Conservation (phyloP, 2,888 invertebrate genomes). For the Melinaea menophilus region DNA sequence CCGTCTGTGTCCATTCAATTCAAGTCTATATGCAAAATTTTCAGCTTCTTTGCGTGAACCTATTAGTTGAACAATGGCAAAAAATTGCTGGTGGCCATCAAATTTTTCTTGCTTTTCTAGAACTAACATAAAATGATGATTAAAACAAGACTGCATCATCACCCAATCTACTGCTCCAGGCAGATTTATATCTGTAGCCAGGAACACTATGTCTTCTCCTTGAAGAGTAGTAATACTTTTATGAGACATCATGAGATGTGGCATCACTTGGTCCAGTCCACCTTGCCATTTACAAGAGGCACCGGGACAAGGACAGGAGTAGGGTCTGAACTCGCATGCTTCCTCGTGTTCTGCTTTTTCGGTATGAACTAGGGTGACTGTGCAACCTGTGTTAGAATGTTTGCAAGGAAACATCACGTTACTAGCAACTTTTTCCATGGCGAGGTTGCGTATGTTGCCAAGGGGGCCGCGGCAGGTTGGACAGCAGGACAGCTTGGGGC, state of each 20-base stretch:
- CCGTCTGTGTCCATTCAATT: constrained; percentile 95
- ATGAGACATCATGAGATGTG: constrained; percentile 97
- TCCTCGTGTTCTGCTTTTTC: constrained; percentile 99
- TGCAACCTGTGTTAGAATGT: constrained; percentile 97
- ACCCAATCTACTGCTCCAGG: constrained; percentile 99
- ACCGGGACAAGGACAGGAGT: constrained; percentile 99
- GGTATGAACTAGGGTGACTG: constrained; percentile 93
- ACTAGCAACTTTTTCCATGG: constrained; percentile 99
- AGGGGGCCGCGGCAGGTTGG: constrained; percentile 98
- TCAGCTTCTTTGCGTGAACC: constrained; percentile 99
- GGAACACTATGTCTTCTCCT: constrained; percentile 99
- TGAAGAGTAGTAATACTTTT: constrained; percentile 99
- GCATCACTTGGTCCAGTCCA: constrained; percentile 98
- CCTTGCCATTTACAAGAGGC: constrained; percentile 99
- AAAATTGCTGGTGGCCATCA: constrained; percentile 97
- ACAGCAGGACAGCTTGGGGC: constrained; percentile 97
- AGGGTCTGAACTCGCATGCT: constrained; percentile 98
- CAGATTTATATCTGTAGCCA: constrained; percentile 99
- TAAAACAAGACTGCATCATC: constrained; percentile 99
- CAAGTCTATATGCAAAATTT: constrained; percentile 98
- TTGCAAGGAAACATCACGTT: constrained; percentile 99
- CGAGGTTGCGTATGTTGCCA: constrained; percentile 97
- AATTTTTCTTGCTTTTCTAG: constrained; percentile 99
- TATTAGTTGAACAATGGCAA: constrained; percentile 99
- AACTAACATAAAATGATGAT: constrained; percentile 99